These are phyloP conservation scores for Ichneumoninae sp. DNA, from an alignment of 2,888 invertebrate species.

Conservation along the genomic window DNA sequence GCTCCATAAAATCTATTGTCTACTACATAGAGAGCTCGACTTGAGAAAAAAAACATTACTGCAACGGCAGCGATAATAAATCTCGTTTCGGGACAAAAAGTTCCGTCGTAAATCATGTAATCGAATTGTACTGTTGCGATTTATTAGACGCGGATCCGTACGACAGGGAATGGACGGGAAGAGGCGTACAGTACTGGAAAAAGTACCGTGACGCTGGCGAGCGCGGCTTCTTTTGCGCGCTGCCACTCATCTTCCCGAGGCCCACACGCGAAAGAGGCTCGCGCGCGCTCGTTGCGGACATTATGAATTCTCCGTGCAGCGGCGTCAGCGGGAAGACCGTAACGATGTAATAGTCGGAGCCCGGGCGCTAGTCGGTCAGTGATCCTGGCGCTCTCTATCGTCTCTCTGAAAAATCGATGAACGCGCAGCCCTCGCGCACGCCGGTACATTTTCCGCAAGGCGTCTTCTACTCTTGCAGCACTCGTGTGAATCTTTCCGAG, in stretches of 20 bases:
- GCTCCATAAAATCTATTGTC: constrained; percentile 3
- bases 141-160: constrained; percentile 23
- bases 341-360: constrained; percentile 45
- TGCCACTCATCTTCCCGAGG: constrained; percentile 17
- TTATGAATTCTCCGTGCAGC: constrained; percentile 53
- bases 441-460: background rate
- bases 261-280: constrained; percentile 13
- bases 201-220: constrained; percentile 40
- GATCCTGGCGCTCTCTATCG: constrained; percentile 35
- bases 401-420: constrained; percentile 19
- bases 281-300: constrained; percentile 47
- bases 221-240: constrained; percentile 33
- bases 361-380: constrained; percentile 41
- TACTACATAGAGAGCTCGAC: background rate
- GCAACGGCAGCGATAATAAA: background rate
- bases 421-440: background rate
- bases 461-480: background rate
- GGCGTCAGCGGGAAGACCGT: constrained; percentile 51
- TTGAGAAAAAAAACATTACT: background rate
- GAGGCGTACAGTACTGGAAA: background rate
- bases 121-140: constrained; percentile 60
- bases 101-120: constrained; percentile 39
- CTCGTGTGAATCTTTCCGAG: constrained; percentile 9
- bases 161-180: background rate
- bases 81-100: background rate